phyloP scores from a whole-genome alignment of 2,888 invertebrate species.

The Idaea biselata region DNA sequence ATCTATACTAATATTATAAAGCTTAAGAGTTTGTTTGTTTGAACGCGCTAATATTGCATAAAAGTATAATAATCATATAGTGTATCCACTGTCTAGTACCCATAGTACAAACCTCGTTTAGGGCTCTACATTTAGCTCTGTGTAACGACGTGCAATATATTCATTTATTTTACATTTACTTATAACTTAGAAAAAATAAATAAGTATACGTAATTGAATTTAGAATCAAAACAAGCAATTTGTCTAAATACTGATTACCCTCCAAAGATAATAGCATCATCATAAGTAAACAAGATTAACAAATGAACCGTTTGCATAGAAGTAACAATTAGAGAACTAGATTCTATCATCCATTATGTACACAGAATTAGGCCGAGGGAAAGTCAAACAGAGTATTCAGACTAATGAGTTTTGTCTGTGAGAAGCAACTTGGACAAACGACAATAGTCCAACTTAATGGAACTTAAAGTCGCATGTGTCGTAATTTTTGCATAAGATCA shows the following conservation, averaged over 20 bases:
- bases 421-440: constrained; percentile 41
- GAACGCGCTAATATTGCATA: no score
- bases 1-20: no score
- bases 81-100: no score
- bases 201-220: no score
- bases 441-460: constrained; percentile 37
- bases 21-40: no score
- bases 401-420: constrained; percentile 38
- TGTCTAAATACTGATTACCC: background rate
- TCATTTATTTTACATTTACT: no score
- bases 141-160: no score
- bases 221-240: no score
- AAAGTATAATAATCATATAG: no score
- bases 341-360: background rate
- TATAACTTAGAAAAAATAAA: no score
- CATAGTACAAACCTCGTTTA: no score
- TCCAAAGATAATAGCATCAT: background rate
- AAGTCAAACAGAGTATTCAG: constrained; percentile 26
- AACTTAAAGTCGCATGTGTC: constrained; percentile 36
- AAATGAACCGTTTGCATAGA: background rate
- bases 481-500: constrained; percentile 62
- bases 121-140: no score
- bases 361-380: constrained; percentile 32
- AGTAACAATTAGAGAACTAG: background rate
- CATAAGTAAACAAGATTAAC: background rate